A percentile compares a stretch with the other conserved stretches of the same genome.
Evolutionary conservation across 2,113 vertebrate genomes (phyloP).

Genomic region (Loxodonta africana): DNA sequence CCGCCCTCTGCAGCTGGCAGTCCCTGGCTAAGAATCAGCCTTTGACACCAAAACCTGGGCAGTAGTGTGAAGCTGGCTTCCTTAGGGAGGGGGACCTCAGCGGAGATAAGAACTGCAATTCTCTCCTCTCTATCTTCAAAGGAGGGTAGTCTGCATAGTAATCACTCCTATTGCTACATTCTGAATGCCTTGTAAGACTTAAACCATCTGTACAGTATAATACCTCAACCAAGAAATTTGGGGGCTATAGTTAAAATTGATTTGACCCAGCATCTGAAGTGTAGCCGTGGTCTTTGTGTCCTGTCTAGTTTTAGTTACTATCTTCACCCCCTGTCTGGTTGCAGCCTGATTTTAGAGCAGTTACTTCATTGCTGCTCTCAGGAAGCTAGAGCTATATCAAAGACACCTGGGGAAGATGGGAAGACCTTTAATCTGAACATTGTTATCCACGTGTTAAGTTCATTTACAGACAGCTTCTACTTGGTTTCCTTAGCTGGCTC

Average conservation of each 20-base stretch:
- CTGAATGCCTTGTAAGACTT: constrained; percentile 27
- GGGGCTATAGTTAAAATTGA: constrained; percentile 11
- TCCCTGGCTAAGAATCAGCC: constrained; percentile 73
- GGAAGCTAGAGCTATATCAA: background rate
- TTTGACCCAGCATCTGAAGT: constrained; percentile 65
- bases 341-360: constrained; percentile 34
- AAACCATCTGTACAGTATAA: background rate
- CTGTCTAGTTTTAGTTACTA: constrained; percentile 52
- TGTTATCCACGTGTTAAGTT: background rate
- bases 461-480: background rate
- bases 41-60: constrained; percentile 44
- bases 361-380: background rate
- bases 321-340: constrained; percentile 55
- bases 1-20: constrained; percentile 84
- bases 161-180: background rate
- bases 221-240: constrained; percentile 19
- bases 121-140: background rate
- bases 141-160: background rate
- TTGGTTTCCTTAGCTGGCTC: background rate
- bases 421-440: background rate
- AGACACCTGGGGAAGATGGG: background rate
- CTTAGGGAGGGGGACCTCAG: constrained; percentile 32
- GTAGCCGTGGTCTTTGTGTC: constrained; percentile 23
- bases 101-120: constrained; percentile 35
- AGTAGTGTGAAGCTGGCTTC: constrained; percentile 37